Conservation (phyloP, 2,888 invertebrate species). For the Pachydiplax longipennis region DNA sequence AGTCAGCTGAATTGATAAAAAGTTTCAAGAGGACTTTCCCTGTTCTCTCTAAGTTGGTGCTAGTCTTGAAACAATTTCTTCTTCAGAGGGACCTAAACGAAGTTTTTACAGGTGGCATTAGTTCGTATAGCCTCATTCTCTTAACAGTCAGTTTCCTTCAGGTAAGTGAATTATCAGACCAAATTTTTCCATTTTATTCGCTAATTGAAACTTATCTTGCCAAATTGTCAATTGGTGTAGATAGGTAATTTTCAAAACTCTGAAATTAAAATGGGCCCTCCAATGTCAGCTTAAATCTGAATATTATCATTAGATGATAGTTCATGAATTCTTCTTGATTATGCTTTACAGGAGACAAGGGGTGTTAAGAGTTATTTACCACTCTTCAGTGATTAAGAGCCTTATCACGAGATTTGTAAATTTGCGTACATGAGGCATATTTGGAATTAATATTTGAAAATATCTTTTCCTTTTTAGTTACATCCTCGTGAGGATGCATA, state of each 20-base stretch:
- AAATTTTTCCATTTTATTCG: no score
- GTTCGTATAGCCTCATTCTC: conserved; percentile 97
- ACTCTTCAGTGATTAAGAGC: neutral
- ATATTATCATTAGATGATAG: no score
- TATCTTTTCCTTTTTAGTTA: conserved; percentile 65
- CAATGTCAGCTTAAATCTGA: no score
- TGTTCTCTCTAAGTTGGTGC: conserved; percentile 89
- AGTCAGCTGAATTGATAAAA: conserved; percentile 95
- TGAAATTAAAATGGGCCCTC: no score
- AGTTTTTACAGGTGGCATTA: conserved; percentile 99
- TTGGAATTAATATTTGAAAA: neutral
- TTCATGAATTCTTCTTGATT: no score
- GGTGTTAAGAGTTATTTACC: neutral
- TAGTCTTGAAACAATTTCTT: conserved; percentile 98
- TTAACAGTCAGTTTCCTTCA: conserved; percentile 98
- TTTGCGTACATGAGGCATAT: no score
- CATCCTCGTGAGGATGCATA: conserved; percentile 84
- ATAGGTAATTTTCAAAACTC: no score
- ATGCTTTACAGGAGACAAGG: no score
- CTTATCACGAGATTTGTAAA: no score
- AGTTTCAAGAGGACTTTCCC: conserved; percentile 89
- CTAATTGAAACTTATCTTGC: no score
- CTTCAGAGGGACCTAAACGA: conserved; percentile 98
- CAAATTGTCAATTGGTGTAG: no score
- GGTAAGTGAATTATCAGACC: conserved; percentile 59